Conservation (phyloP, 1,140 invertebrate genomes). For the Triops longicaudatus region DNA sequence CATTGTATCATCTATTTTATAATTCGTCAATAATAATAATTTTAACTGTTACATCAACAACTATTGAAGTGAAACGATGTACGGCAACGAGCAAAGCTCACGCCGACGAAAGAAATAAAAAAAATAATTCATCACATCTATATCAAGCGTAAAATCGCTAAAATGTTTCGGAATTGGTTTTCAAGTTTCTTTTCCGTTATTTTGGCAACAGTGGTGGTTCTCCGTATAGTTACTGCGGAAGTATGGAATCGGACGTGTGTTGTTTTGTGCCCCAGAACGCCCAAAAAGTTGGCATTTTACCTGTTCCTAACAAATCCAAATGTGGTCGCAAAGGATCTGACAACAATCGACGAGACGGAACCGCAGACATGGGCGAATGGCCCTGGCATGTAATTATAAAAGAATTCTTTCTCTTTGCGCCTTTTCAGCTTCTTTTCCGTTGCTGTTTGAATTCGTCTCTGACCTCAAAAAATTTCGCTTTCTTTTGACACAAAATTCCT, state of each 20-base stretch:
- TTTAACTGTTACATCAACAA: too few relatives aligned
- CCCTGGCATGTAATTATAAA: constrained; percentile 43
- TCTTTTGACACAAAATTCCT: constrained; percentile 17
- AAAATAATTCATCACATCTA: too few relatives aligned
- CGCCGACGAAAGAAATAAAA: too few relatives aligned
- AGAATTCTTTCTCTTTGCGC: neutral
- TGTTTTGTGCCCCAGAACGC: constrained; percentile 39
- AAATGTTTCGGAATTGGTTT: too few relatives aligned
- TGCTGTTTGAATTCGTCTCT: neutral
- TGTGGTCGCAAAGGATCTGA: constrained; percentile 38
- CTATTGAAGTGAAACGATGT: too few relatives aligned
- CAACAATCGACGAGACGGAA: constrained; percentile 36
- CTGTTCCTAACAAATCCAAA: constrained; percentile 33
- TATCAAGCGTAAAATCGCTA: too few relatives aligned
- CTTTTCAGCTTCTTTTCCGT: neutral
- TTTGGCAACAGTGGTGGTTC: constrained; percentile 37
- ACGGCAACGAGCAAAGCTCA: too few relatives aligned
- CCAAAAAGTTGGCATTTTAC: constrained; percentile 36
- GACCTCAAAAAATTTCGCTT: constrained; percentile 18
- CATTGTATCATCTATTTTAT: too few relatives aligned
- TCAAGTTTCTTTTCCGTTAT: too few relatives aligned
- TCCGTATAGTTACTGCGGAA: constrained; percentile 41
- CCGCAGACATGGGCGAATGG: constrained; percentile 43
- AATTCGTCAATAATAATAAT: too few relatives aligned
- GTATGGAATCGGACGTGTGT: constrained; percentile 41